Evolutionary conservation across 2,888 invertebrate species (phyloP).

Genomic region (Epinotia brunnichana): DNA sequence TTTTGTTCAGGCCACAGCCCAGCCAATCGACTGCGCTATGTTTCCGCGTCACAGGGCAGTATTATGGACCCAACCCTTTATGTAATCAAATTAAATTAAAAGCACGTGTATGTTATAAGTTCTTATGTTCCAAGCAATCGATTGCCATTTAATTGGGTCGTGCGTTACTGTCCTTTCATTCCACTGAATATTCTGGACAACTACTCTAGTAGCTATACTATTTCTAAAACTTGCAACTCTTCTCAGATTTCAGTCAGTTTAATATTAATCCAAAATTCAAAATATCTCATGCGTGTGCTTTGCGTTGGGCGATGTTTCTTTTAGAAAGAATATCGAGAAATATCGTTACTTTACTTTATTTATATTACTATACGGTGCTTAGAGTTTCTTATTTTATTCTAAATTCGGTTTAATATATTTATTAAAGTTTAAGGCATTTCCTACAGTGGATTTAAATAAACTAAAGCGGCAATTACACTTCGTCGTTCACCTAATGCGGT

Average conservation of each 20-base stretch:
- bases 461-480: too few species aligned
- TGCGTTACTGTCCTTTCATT: not conserved
- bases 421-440: too few species aligned
- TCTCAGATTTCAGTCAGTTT: not conserved
- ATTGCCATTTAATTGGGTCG: not conserved
- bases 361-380: too few species aligned
- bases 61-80: not conserved
- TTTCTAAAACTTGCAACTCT: not conserved
- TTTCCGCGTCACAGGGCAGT: constrained; percentile 15
- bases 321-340: not conserved
- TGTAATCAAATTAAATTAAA: not conserved
- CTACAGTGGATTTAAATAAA: too few species aligned
- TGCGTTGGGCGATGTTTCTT: not conserved
- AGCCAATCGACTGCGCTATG: not conserved
- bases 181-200: not conserved
- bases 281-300: not conserved
- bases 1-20: not conserved
- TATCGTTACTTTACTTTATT: too few species aligned
- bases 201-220: too few species aligned
- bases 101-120: not conserved
- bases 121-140: not conserved
- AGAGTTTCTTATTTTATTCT: too few species aligned
- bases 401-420: too few species aligned
- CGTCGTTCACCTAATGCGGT: too few species aligned
- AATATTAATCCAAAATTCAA: not conserved